Evolutionary conservation across 2,888 invertebrate genomes (phyloP), one percentile per base, ranked within the genome.

Genomic region (Steinernema hermaphroditum): DNA sequence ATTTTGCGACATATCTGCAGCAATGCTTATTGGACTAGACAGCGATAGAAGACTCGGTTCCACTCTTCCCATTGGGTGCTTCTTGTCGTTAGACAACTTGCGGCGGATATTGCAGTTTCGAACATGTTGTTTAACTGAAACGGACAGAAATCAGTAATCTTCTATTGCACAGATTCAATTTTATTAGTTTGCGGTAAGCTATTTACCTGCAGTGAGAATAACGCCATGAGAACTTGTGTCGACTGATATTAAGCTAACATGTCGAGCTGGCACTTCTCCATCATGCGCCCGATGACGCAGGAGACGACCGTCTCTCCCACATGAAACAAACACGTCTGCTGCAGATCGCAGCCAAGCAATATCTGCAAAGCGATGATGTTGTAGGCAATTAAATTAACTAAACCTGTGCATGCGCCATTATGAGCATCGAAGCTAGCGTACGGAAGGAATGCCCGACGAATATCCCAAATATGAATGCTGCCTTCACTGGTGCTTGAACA

Each of bases 121-220:
- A n/a, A 62, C 62, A 32, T 62, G 62, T 14, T 62, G 62, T 32
- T 62, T 62, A 4, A 62, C 62, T 62, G 32, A 62, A 62, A 29
- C 1, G 19, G n/a, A n/a, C n/a, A n/a, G n/a, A n/a, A n/a, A n/a
- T n/a, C n/a, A n/a, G n/a, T n/a, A n/a, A n/a, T n/a, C n/a, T n/a
- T n/a, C n/a, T n/a, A n/a, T 2, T 32, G 27, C 16, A 2, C 32
- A 16, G 2, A 32, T 19, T 29, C 32, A 9, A 37, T 12, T 37
- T 37, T 12, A 37, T 37, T 4, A 37, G n/a, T n/a, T 37, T 8
- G 12, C 12, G 37, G 22, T 46, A 19, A 6, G 22, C 62, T 14
- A 54, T 32, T 1, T 4, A 62, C 62, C 62, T 32, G 62, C 22
- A 8, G 62, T 62, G 9, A 62, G 29, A 1, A 62, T 8, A 14